Evolutionary conservation across 2,113 vertebrate species (phyloP).

Genomic region (Scatophagus argus): DNA sequence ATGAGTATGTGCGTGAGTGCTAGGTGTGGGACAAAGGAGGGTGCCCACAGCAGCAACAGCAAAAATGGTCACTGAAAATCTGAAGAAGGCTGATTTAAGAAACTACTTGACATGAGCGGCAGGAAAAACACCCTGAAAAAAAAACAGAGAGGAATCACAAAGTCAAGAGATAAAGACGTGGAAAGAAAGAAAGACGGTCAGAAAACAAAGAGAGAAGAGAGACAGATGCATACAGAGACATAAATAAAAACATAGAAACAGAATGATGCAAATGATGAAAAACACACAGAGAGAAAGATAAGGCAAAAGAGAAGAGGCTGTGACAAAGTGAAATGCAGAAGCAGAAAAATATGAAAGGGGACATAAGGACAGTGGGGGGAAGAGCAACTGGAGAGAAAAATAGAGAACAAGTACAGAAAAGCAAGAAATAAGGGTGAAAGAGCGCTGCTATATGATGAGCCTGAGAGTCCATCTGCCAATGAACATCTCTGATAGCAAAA

Average conservation of each 20-base stretch:
- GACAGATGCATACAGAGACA: not conserved
- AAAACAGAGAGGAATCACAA: not conserved
- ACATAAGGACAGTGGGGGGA: not conserved
- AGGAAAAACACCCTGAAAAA: not conserved
- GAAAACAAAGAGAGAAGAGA: not conserved
- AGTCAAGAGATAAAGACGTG: slow-evolving; percentile 4
- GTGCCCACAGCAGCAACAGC: slow-evolving; percentile 43
- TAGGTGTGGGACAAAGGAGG: slow-evolving; percentile 54
- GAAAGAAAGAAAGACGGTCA: not conserved
- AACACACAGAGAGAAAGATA: slow-evolving; percentile 11
- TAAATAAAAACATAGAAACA: not conserved
- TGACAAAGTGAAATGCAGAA: slow-evolving; percentile 7
- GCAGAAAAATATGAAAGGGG: slow-evolving; percentile 1
- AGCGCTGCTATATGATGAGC: slow-evolving; percentile 22
- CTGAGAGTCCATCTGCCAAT: slow-evolving; percentile 47
- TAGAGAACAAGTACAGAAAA: not conserved
- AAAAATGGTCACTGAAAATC: slow-evolving; percentile 63
- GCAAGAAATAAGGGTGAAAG: slow-evolving; percentile 24
- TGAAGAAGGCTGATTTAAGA: slow-evolving; percentile 45
- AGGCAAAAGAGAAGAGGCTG: not conserved
- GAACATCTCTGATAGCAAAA: slow-evolving; percentile 43
- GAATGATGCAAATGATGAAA: not conserved
- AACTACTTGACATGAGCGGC: slow-evolving; percentile 33
- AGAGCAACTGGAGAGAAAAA: not conserved
- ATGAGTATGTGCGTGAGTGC: slow-evolving; percentile 32